A percentile compares a stretch with the other conserved stretches of the same genome.
Conservation (phyloP, 2,113 vertebrate species). For the Macaca mulatta region DNA sequence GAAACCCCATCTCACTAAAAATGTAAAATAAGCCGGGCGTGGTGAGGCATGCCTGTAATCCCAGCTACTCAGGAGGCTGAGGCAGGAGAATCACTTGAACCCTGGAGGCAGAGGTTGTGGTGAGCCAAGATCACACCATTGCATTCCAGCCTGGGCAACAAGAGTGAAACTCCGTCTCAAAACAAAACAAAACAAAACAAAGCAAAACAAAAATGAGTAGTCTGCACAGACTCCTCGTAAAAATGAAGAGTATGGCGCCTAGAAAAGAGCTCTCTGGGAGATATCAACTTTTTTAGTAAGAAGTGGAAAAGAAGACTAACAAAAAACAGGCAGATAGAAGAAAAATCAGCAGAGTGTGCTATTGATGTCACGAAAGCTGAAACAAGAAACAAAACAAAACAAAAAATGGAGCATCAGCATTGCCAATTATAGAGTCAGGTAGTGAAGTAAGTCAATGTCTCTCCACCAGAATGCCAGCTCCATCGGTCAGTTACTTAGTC, state of each 20-base stretch:
- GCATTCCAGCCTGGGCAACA: no score
- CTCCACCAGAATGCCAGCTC: not conserved
- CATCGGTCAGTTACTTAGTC: not conserved
- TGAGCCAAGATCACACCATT: no score
- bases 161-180: no score
- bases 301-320: not conserved
- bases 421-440: not conserved
- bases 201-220: no score
- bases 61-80: no score
- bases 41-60: no score
- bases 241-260: not conserved
- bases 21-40: no score
- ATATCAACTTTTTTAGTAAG: not conserved
- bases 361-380: not conserved
- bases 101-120: no score
- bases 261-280: not conserved
- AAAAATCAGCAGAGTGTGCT: not conserved
- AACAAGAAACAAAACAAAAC: not conserved
- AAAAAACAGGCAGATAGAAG: not conserved
- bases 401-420: not conserved
- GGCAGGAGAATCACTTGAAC: no score
- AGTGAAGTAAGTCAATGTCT: not conserved
- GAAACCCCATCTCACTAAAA: no score
- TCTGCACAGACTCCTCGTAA: not conserved
- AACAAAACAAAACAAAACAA: no score